Evolutionary conservation across 2,797 vertebrate species (phyloP).

Genomic region (Botia almorhae): DNA sequence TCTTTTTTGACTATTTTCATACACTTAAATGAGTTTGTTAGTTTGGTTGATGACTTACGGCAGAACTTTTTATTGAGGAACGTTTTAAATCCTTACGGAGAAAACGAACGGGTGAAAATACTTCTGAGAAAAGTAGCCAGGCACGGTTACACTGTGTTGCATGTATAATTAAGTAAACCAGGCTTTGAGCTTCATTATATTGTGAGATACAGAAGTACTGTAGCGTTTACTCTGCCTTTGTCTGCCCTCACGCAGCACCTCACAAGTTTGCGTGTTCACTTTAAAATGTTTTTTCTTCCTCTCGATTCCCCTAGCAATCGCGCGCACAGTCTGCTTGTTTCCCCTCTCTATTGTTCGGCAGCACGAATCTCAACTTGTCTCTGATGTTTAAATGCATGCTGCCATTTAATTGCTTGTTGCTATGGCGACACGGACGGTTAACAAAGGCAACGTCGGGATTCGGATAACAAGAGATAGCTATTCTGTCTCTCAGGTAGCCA

Average conservation of each 20-base stretch:
- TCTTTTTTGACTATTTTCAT: no score
- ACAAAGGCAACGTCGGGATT: slow-evolving; percentile 56
- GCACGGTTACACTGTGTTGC: not conserved
- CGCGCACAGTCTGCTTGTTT: not conserved
- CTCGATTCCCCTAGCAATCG: slow-evolving; percentile 35
- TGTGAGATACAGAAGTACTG: not conserved
- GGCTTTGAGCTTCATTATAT: not conserved
- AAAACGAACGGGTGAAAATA: not conserved
- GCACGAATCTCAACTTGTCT: slow-evolving; percentile 43
- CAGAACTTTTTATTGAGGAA: not conserved
- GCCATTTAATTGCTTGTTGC: slow-evolving; percentile 69
- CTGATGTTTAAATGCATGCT: slow-evolving; percentile 60
- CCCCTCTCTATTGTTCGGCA: slow-evolving; percentile 32
- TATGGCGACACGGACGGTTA: slow-evolving; percentile 66
- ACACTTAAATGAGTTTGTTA: no score
- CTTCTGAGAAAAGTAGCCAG: not conserved
- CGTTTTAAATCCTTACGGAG: not conserved
- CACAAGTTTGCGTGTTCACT: slow-evolving; percentile 13
- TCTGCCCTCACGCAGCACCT: slow-evolving; percentile 18
- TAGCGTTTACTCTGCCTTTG: slow-evolving; percentile 10
- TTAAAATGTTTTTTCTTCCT: slow-evolving; percentile 13
- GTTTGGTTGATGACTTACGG: no score
- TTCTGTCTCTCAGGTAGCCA: slow-evolving; percentile 61
- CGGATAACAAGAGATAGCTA: slow-evolving; percentile 54
- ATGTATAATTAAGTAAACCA: slow-evolving; percentile 13